phyloP scores from a whole-genome alignment of 2,888 invertebrate genomes.

The Microchrysa polita region DNA sequence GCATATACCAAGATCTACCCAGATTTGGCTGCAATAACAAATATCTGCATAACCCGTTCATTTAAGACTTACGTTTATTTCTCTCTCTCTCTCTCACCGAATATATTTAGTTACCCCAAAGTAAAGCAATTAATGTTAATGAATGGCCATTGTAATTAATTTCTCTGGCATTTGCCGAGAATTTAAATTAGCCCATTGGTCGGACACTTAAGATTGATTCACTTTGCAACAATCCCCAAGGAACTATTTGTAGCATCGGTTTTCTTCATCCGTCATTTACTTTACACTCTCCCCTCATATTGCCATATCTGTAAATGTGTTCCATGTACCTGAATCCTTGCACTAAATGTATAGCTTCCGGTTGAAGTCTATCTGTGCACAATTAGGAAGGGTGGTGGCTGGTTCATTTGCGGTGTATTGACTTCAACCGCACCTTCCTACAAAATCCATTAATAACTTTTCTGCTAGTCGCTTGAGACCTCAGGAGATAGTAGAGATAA shows the following conservation, averaged over 20 bases:
- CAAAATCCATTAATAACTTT: conserved; percentile 34
- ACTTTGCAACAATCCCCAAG: conserved; percentile 13
- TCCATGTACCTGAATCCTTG: background rate
- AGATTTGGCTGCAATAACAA: too few species aligned
- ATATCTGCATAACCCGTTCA: too few species aligned
- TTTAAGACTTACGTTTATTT: background rate
- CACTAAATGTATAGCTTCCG: background rate
- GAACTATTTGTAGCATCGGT: background rate
- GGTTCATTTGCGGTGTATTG: conserved; percentile 18
- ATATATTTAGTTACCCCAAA: conserved; percentile 55
- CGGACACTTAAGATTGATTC: conserved; percentile 21
- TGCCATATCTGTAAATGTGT: background rate
- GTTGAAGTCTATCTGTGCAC: too few species aligned
- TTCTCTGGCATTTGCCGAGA: conserved; percentile 54
- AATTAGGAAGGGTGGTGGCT: background rate
- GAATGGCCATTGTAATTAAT: conserved; percentile 58
- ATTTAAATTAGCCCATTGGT: conserved; percentile 53
- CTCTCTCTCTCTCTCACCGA: conserved; percentile 39
- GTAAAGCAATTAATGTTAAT: conserved; percentile 58
- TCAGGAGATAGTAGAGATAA: too few species aligned
- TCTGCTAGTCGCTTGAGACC: background rate
- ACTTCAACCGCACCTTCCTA: background rate
- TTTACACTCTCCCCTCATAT: background rate
- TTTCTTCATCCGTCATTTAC: background rate
- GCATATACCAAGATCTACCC: too few species aligned